These are phyloP conservation scores for Spea bombifrons DNA, from an alignment of 2,113 vertebrate genomes.

Conservation along the genomic window DNA sequence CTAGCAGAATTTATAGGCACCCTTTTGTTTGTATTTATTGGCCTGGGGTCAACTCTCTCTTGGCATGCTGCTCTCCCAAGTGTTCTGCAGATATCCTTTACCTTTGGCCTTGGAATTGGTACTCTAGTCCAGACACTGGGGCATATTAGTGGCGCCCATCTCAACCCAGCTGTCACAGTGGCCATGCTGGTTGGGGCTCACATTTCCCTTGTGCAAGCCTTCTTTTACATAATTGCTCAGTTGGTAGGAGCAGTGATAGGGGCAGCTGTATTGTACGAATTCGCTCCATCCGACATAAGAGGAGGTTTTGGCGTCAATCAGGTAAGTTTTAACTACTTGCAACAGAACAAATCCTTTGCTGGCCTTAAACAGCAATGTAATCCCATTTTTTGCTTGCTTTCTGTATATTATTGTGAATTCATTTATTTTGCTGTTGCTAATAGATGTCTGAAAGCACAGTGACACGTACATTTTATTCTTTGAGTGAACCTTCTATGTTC, in stretches of 20 bases:
- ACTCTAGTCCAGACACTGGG: conserved; percentile 45
- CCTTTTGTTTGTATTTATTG: conserved; percentile 39
- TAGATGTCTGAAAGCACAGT: background rate
- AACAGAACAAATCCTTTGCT: background rate
- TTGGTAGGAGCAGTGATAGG: conserved; percentile 45
- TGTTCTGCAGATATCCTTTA: conserved; percentile 44
- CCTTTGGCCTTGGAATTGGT: conserved; percentile 47
- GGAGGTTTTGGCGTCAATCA: conserved; percentile 45
- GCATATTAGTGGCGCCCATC: conserved; percentile 46
- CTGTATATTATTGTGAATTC: background rate
- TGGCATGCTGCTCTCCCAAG: conserved; percentile 31
- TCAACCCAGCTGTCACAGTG: conserved; percentile 47
- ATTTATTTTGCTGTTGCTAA: background rate
- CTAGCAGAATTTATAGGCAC: conserved; percentile 44
- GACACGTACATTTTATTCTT: too few relatives aligned
- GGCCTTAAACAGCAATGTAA: background rate
- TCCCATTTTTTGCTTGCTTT: background rate
- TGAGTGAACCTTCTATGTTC: too few relatives aligned
- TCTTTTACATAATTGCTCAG: conserved; percentile 44
- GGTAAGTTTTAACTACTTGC: conserved; percentile 27
- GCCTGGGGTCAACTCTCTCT: conserved; percentile 39
- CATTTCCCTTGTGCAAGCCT: conserved; percentile 32
- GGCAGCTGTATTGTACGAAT: conserved; percentile 46
- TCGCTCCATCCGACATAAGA: conserved; percentile 24
- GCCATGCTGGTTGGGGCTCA: conserved; percentile 33